Evolutionary conservation across 1,140 invertebrate genomes (phyloP), one percentile per base, ranked within the genome.

Genomic region (Ephestia elutella): DNA sequence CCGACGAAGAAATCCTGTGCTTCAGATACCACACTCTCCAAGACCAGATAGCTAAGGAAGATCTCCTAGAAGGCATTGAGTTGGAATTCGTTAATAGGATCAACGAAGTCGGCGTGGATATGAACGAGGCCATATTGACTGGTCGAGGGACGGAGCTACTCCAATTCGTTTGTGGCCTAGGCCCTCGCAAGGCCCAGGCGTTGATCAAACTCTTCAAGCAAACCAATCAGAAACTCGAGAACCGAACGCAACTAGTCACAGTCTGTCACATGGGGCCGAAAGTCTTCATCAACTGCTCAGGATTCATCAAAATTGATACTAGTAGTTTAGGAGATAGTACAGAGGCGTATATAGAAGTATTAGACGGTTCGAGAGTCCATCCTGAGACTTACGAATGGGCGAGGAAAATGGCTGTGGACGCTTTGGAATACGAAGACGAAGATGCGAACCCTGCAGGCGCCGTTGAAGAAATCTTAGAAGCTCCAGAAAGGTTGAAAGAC

Each of bases 341-440:
- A 0, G 96, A 98, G 73, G 93, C 95, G 0, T 98, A 98, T 72
- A 96, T 98, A 0, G 97, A 99, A 91, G 97, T 99, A 0, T 87
- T 99, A 4, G 99, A 99, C 81, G 97, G 97, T 0, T 99, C 99
- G 0, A 91, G 99, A 65, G 97, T 99, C 0, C 99, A 99, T 90
- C 98, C 98, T 0, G 99, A 99, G 89, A 98, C 97, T 0, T 99
- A 99, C 73, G 98, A 99, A 82, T 99, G 98, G 98, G 99, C 99
- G 0, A 89, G 98, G 18, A 99, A 99, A 90, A 99, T 99, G 98
- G 99, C 98, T 3, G 97, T 99, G 0, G 99, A 99, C 90, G 99
- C 99, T 7, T 89, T 99, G 10, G 99, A 99, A 70, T 99, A 99
- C 69, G 98, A 99, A 70, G 97, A 98, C 71, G 96, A 98, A 75